These are phyloP conservation scores for Melipona beecheii DNA, from an alignment of 2,888 invertebrate genomes.

Conservation along the genomic window DNA sequence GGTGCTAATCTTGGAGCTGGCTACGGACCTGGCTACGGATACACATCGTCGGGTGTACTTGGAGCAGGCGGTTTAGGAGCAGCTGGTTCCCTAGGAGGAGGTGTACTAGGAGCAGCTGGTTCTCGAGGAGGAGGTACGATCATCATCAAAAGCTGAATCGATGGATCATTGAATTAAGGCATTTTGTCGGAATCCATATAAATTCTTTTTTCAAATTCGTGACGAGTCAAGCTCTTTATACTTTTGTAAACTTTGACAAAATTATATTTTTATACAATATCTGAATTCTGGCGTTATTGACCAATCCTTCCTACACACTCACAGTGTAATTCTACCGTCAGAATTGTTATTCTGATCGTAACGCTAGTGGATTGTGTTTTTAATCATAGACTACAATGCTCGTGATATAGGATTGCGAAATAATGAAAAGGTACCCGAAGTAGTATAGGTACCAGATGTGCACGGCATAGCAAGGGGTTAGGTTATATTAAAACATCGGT, in stretches of 20 bases:
- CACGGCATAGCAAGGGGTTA: too few species aligned
- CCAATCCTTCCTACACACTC: too few species aligned
- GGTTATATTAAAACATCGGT: slow-evolving; percentile 10
- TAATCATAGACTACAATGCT: neutral
- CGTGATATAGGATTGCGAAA: neutral
- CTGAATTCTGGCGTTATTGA: neutral
- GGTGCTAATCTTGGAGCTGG: neutral
- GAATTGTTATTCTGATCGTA: neutral
- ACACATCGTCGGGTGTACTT: neutral
- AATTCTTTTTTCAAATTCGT: neutral
- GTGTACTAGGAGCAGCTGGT: neutral
- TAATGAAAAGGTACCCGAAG: neutral
- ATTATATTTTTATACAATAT: slow-evolving; percentile 26
- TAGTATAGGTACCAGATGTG: neutral
- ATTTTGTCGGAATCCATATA: neutral
- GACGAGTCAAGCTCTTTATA: neutral
- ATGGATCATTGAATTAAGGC: neutral
- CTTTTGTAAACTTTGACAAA: slow-evolving; percentile 34
- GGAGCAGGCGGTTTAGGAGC: neutral
- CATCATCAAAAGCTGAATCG: slow-evolving; percentile 1
- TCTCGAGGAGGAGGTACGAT: neutral
- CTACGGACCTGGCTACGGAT: slow-evolving; percentile 15
- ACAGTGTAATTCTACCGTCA: neutral
- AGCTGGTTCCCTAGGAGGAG: neutral
- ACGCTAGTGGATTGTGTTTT: neutral